Conservation (phyloP, 2,113 vertebrate genomes). For the Verasper variegatus region DNA sequence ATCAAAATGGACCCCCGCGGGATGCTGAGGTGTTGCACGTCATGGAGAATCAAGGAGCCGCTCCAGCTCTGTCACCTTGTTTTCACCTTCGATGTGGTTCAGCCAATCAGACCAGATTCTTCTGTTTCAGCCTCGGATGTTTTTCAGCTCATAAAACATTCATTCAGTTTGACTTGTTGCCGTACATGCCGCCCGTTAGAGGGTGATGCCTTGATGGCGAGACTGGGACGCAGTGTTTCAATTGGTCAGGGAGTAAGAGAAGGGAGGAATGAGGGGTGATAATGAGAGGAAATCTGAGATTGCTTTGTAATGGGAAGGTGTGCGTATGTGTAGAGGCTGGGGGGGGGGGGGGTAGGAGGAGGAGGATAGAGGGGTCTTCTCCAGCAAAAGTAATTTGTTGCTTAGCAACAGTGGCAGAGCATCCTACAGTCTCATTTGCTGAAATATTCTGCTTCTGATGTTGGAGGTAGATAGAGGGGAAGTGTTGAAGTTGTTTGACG, state of each 20-base stretch:
- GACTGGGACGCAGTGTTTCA: neutral
- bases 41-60: neutral
- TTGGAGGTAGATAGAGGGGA: neutral
- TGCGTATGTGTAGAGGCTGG: neutral
- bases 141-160: conserved; percentile 11
- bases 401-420: conserved; percentile 78
- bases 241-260: conserved; percentile 7
- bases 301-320: conserved; percentile 36
- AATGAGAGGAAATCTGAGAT: conserved; percentile 4
- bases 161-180: conserved; percentile 48
- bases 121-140: neutral
- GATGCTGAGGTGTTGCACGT: conserved; percentile 23
- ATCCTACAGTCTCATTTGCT: conserved; percentile 45
- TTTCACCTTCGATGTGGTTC: conserved; percentile 53
- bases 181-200: neutral
- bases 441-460: conserved; percentile 48
- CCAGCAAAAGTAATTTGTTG: conserved; percentile 77
- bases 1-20: conserved; percentile 42
- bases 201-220: conserved; percentile 6
- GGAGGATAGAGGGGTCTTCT: conserved; percentile 16
- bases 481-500: conserved; percentile 20
- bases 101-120: neutral
- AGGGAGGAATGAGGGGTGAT: neutral
- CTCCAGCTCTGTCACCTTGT: conserved; percentile 45
- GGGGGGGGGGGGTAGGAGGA: neutral